phyloP scores from a whole-genome alignment of 2,797 vertebrate species.

The Chromobotia macracanthus region DNA sequence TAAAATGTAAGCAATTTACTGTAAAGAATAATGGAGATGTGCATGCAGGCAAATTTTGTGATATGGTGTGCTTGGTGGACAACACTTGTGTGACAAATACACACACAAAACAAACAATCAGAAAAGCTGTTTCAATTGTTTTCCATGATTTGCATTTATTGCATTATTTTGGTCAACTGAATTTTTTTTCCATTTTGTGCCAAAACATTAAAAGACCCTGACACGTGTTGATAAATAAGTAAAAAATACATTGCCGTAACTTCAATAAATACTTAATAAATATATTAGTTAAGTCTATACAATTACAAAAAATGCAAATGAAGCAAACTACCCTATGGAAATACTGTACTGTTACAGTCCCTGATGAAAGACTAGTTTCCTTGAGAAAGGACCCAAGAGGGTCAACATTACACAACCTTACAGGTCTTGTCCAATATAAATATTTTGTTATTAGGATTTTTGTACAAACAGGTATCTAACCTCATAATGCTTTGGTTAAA shows the following conservation, averaged over 20 bases:
- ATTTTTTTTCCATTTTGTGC: slow-evolving; percentile 73
- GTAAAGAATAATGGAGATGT: background rate
- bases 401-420: slow-evolving; percentile 58
- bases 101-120: slow-evolving; percentile 19
- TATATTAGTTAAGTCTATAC: slow-evolving; percentile 78
- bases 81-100: background rate
- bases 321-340: slow-evolving; percentile 76
- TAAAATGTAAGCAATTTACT: background rate
- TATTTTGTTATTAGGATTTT: slow-evolving; percentile 46
- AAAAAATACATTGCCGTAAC: slow-evolving; percentile 81
- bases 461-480: slow-evolving; percentile 63
- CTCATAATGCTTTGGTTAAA: slow-evolving; percentile 80
- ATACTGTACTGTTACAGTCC: slow-evolving; percentile 80
- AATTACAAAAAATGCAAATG: slow-evolving; percentile 69
- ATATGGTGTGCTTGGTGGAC: background rate
- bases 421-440: slow-evolving; percentile 50
- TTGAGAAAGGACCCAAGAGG: slow-evolving; percentile 54
- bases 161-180: slow-evolving; percentile 73
- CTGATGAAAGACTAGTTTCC: slow-evolving; percentile 68
- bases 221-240: slow-evolving; percentile 81
- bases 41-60: background rate
- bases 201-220: slow-evolving; percentile 68
- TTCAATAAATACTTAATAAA: slow-evolving; percentile 87
- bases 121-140: slow-evolving; percentile 1
- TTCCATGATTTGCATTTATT: slow-evolving; percentile 74